Evolutionary conservation across 2,113 vertebrate species (phyloP).

Genomic region (Hippocampus zosterae): DNA sequence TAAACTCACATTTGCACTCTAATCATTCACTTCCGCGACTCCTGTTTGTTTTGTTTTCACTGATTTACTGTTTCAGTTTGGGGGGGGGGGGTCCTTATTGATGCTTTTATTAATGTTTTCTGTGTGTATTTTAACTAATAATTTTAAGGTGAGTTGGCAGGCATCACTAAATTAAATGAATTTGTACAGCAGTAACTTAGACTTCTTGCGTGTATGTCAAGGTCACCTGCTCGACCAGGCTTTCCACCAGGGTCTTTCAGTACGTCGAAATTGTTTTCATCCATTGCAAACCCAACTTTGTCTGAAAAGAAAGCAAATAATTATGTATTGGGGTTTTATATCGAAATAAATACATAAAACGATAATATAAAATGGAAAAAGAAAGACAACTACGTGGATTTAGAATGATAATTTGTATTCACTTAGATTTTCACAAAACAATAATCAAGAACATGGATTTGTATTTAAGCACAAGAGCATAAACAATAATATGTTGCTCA

Average conservation of each 20-base stretch:
- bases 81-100: too few relatives aligned
- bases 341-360: too few relatives aligned
- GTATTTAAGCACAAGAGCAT: not conserved
- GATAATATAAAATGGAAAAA: too few relatives aligned
- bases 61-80: too few relatives aligned
- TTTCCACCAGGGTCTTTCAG: constrained; percentile 5
- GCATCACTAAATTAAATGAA: not conserved
- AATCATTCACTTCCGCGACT: too few relatives aligned
- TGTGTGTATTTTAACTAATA: too few relatives aligned
- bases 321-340: not conserved
- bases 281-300: constrained; percentile 22
- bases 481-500: not conserved
- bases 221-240: constrained; percentile 8
- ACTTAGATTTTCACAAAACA: not conserved
- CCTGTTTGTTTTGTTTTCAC: too few relatives aligned
- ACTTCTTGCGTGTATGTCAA: not conserved
- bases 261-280: constrained; percentile 13
- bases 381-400: too few relatives aligned
- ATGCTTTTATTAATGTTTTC: too few relatives aligned
- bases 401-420: too few relatives aligned
- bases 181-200: not conserved
- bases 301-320: not conserved
- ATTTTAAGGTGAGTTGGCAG: too few relatives aligned
- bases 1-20: too few relatives aligned
- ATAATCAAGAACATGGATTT: not conserved